Percentiles rank a stretch among this genome's conserved stretches.
Conservation (phyloP, 1,140 invertebrate genomes). For the Tribolium castaneum region DNA sequence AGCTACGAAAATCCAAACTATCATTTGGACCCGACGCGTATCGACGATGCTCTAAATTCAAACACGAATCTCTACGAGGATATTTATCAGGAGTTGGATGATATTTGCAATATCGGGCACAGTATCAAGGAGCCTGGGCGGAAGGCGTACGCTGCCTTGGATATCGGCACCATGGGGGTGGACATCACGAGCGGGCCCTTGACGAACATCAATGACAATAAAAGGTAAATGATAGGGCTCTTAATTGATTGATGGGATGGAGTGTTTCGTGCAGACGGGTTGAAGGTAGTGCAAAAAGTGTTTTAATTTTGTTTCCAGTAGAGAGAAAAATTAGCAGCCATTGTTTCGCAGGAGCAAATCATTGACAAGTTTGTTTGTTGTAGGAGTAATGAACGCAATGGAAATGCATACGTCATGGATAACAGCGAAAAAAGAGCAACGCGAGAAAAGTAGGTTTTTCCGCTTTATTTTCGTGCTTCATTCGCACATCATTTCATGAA, state of each 20-base stretch:
- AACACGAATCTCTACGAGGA: constrained; percentile 73
- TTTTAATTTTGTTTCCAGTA: constrained; percentile 32
- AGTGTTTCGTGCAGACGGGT: not conserved
- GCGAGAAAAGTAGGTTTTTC: constrained; percentile 59
- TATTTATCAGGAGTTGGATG: constrained; percentile 73
- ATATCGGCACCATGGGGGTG: constrained; percentile 79
- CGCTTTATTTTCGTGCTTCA: constrained; percentile 23
- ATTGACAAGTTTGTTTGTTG: constrained; percentile 52
- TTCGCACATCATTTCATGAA: constrained; percentile 37
- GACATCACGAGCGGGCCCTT: constrained; percentile 73
- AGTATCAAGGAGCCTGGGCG: constrained; percentile 65
- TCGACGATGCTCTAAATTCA: constrained; percentile 83
- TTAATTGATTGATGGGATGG: constrained; percentile 19
- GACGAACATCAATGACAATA: constrained; percentile 73
- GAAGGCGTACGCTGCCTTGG: constrained; percentile 73
- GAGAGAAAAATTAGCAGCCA: constrained; percentile 3
- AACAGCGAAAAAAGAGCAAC: constrained; percentile 56
- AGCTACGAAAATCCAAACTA: constrained; percentile 92
- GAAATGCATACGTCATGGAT: constrained; percentile 56
- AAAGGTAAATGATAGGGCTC: constrained; percentile 41
- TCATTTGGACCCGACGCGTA: constrained; percentile 78
- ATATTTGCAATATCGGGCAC: constrained; percentile 66
- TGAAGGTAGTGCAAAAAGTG: constrained; percentile 13
- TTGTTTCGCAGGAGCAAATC: not conserved
- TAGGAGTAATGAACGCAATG: constrained; percentile 61